Evolutionary conservation across 2,888 invertebrate genomes (phyloP).

Genomic region (Seladonia tumulorum): DNA sequence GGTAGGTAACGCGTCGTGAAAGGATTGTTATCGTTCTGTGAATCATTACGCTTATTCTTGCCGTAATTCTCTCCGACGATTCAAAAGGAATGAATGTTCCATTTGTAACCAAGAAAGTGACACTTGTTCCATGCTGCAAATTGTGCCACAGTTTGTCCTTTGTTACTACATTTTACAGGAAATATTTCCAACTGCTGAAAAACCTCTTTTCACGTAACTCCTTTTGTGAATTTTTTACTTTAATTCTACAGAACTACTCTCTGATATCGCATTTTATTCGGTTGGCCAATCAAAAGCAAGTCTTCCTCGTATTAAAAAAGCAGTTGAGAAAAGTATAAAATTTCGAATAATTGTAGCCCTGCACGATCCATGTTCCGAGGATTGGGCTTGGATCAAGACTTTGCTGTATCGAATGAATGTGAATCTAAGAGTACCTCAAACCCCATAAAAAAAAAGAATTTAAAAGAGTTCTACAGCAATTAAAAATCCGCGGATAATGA

Average conservation of each 20-base stretch:
- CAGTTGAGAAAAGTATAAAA: background rate
- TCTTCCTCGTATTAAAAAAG: background rate
- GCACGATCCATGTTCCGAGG: no score
- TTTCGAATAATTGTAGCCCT: background rate
- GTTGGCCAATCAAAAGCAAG: background rate
- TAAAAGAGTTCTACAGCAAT: no score
- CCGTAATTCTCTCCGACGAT: slow-evolving; percentile 6
- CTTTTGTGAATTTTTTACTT: background rate
- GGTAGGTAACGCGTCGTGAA: background rate
- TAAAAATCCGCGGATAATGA: background rate
- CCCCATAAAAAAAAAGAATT: no score
- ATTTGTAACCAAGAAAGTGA: background rate
- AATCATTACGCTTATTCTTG: slow-evolving; percentile 12
- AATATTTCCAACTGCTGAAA: background rate
- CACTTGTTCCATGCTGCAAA: background rate
- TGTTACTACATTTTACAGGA: background rate
- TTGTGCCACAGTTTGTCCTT: background rate
- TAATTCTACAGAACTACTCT: background rate
- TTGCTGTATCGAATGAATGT: no score
- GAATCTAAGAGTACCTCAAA: no score
- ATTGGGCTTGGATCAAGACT: no score
- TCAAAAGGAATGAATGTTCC: background rate
- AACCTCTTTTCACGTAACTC: background rate
- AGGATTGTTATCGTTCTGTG: slow-evolving; percentile 11
- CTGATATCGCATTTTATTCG: background rate